Percentiles rank a stretch among this genome's conserved stretches.
Evolutionary conservation across 2,797 vertebrate species (phyloP).

Genomic region (Acipenser oxyrinchus): DNA sequence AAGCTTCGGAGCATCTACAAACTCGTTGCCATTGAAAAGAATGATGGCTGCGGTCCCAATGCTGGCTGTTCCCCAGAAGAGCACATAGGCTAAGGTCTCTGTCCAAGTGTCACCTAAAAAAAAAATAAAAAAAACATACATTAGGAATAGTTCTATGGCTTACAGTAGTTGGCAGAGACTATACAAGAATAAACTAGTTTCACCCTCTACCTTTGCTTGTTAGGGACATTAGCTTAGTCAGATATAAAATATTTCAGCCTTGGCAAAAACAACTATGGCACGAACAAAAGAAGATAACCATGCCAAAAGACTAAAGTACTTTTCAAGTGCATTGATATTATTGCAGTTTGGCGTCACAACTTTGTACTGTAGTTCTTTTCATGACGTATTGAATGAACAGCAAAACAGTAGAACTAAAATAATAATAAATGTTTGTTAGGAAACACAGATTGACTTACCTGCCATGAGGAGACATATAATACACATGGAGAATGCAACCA

Average conservation of each 20-base stretch:
- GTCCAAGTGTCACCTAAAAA: slow-evolving; percentile 86
- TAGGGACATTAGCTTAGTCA: neutral
- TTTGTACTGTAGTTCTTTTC: no score
- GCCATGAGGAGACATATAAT: slow-evolving; percentile 96
- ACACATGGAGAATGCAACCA: slow-evolving; percentile 96
- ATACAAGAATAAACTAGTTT: neutral
- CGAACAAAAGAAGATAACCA: no score
- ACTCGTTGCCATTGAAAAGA: slow-evolving; percentile 90
- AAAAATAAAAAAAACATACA: neutral
- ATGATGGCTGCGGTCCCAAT: slow-evolving; percentile 82
- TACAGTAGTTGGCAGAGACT: neutral
- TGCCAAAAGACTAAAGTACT: no score
- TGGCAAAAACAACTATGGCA: no score
- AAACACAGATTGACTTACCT: slow-evolving; percentile 61
- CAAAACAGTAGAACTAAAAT: neutral
- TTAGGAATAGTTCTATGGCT: slow-evolving; percentile 4
- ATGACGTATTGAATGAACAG: neutral
- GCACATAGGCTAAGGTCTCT: slow-evolving; percentile 86
- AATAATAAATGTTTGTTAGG: neutral
- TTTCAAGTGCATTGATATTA: no score
- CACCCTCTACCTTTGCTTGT: neutral
- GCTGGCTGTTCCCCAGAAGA: slow-evolving; percentile 89
- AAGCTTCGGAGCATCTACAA: slow-evolving; percentile 84
- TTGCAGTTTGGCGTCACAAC: no score
- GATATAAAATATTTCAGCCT: no score